Percentiles rank a stretch among this genome's conserved stretches.
These are phyloP conservation scores for Nemoura dubitans DNA, from an alignment of 2,888 invertebrate genomes.

Conservation along the genomic window DNA sequence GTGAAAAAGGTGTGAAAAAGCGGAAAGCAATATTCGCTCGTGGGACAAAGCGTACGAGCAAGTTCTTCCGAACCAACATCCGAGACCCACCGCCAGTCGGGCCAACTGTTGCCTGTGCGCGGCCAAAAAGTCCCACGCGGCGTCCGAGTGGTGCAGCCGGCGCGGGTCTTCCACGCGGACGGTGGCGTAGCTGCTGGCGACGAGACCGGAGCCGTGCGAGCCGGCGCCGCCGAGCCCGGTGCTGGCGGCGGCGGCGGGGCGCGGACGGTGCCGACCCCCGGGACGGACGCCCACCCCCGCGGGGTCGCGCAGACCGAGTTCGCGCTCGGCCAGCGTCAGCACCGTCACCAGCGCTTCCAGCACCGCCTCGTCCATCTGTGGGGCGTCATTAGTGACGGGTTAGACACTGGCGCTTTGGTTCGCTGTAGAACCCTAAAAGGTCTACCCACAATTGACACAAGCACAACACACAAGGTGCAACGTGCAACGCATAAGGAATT, in stretches of 20 bases:
- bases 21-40: no score
- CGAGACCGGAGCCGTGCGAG: not conserved
- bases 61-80: no score
- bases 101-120: not conserved
- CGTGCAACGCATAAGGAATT: no score
- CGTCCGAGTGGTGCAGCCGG: not conserved
- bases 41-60: no score
- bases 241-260: not conserved
- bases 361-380: constrained; percentile 70
- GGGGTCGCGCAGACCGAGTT: constrained; percentile 74
- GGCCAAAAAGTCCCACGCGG: not conserved
- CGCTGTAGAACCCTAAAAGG: no score
- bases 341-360: constrained; percentile 73
- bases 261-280: constrained; percentile 55
- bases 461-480: no score
- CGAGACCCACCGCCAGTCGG: not conserved
- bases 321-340: constrained; percentile 76
- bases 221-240: not conserved
- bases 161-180: not conserved
- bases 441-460: no score
- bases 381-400: no score
- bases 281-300: constrained; percentile 80
- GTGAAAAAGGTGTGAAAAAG: no score
- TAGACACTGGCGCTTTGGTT: no score
- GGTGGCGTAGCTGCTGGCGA: not conserved